Evolutionary conservation across 2,888 invertebrate species (phyloP), one percentile per base, ranked within the genome.

Genomic region (Stenoptilia bipunctidactyla): DNA sequence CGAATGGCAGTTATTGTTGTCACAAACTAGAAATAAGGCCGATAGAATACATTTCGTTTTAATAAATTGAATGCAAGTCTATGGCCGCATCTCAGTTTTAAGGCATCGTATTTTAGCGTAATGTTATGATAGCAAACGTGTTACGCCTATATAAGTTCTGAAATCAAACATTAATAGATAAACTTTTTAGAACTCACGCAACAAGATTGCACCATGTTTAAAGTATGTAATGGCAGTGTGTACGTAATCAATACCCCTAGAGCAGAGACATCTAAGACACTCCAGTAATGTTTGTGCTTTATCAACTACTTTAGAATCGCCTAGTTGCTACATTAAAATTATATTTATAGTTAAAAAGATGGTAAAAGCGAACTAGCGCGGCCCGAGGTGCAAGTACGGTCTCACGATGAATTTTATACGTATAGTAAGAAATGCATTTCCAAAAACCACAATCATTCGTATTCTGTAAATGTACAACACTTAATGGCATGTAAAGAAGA

Each of bases 1-100:
- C 72, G 64, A 76, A 80, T 83, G 83, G 83, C 83, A 83, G 83
- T 83, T 67, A 69, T 65, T 66, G 13, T 73, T 70, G 70, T 79
- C 66, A 71, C 68, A 57, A 66, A 66, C 62, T 55, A 40, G 58
- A 60, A 64, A 62, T 57, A 61, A 48, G 50, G 52, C 51, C 53
- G 54, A 46, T 45, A 46, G 45, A 25, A 36, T 27, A 40, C 43
- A 27, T 36, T 33, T 25, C 27, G 35, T 34, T 15, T 8, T 27
- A 35, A 15, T 15, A 15, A 20, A 20, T 40, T 40, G 36, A 43
- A 41, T 45, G 45, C 41, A 45, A 47, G 44, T 45, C 54, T 45
- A 46, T 55, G 47, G 41, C 44, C 55, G 47, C 68, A 57, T 56
- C 65, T 59, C 63, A 58, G 59, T 52, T 50, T 55, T 73, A 82